Evolutionary conservation across 2,113 vertebrate genomes (phyloP).

Genomic region (Scomber colias): DNA sequence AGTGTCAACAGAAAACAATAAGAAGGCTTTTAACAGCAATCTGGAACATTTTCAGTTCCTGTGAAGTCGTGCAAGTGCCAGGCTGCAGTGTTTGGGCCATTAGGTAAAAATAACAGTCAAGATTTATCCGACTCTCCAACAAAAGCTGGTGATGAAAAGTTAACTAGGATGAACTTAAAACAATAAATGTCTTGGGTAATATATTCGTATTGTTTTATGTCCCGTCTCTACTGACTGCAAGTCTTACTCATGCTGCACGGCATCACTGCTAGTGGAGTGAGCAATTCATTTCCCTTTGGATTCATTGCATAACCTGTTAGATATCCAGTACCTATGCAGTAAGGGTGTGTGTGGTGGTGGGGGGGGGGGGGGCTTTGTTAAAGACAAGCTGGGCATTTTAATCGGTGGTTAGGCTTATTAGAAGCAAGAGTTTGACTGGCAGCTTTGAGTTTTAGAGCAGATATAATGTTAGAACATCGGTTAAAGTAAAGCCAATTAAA

Average conservation of each 20-base stretch:
- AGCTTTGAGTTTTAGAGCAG: conserved; percentile 36
- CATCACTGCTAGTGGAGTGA: background rate
- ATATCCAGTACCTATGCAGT: conserved; percentile 28
- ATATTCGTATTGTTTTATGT: background rate
- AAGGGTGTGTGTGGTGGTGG: too few relatives aligned
- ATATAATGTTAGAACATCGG: conserved; percentile 1
- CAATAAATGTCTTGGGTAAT: too few relatives aligned
- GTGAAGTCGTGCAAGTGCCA: too few relatives aligned
- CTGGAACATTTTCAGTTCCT: too few relatives aligned
- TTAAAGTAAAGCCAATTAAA: conserved; percentile 56
- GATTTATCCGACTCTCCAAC: too few relatives aligned
- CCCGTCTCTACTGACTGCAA: background rate
- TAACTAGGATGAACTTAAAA: too few relatives aligned
- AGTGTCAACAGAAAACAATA: too few relatives aligned
- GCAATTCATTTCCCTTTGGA: conserved; percentile 8
- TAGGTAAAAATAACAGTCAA: too few relatives aligned
- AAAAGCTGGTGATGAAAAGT: too few relatives aligned
- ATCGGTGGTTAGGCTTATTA: conserved; percentile 53
- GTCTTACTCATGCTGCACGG: background rate
- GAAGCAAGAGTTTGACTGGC: conserved; percentile 45
- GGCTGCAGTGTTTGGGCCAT: too few relatives aligned
- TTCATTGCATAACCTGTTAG: conserved; percentile 24
- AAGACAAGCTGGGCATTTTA: conserved; percentile 26
- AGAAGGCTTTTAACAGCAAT: too few relatives aligned
- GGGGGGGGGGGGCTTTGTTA: conserved; percentile 6